A percentile compares a stretch with the other conserved stretches of the same genome.
Conservation (phyloP, 1,140 invertebrate species). For the Eriocheir sinensis region DNA sequence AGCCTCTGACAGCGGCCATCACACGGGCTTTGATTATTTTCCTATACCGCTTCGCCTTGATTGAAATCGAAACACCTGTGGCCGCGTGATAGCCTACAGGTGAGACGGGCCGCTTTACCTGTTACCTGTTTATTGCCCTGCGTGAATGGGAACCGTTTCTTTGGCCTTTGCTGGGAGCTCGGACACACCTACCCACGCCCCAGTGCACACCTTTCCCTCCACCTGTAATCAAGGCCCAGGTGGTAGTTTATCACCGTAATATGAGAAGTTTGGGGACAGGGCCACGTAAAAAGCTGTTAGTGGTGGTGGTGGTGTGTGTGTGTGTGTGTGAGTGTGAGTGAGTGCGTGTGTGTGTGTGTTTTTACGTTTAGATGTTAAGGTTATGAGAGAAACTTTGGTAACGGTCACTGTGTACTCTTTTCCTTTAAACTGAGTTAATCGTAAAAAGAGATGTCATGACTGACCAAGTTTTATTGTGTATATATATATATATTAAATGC, state of each 20-base stretch:
- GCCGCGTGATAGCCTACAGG: not conserved
- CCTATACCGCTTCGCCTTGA: not conserved
- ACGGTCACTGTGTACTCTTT: too few species aligned
- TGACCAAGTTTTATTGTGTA: not conserved
- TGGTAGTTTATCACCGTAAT: not conserved
- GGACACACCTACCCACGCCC: not conserved
- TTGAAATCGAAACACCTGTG: conserved; percentile 56
- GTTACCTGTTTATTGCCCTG: not conserved
- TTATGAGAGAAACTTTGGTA: too few species aligned
- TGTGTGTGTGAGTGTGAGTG: conserved; percentile 47
- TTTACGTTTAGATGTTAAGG: not conserved
- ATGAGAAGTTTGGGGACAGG: not conserved
- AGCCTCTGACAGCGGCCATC: not conserved
- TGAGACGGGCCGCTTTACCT: not conserved
- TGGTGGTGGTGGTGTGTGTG: not conserved
- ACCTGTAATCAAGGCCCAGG: not conserved
- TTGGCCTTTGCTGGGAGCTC: not conserved
- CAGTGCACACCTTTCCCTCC: not conserved
- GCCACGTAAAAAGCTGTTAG: not conserved
- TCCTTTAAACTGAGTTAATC: too few species aligned
- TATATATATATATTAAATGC: conserved; percentile 15
- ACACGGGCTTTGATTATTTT: conserved; percentile 42
- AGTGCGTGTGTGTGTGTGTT: conserved; percentile 49
- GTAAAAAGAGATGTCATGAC: not conserved
- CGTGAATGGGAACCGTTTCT: not conserved